These are phyloP conservation scores for Uloborus diversus DNA, from an alignment of 1,140 invertebrate genomes.

Conservation along the genomic window DNA sequence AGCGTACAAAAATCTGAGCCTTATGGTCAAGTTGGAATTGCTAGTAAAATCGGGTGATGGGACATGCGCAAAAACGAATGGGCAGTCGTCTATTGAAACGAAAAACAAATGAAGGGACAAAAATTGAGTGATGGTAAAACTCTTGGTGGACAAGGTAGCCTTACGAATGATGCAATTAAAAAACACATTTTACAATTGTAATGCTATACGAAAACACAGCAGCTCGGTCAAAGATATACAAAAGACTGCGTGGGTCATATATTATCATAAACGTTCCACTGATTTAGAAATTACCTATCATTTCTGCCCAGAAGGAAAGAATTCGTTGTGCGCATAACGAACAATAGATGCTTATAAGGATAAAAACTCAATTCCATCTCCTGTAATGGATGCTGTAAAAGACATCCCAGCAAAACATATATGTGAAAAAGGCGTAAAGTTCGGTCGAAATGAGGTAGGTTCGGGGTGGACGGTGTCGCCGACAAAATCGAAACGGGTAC, in stretches of 20 bases:
- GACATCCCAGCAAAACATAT: too few relatives aligned
- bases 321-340: neutral
- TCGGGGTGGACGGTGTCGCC: too few relatives aligned
- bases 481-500: too few relatives aligned
- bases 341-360: neutral
- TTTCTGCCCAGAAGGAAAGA: neutral
- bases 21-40: neutral
- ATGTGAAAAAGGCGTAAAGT: too few relatives aligned
- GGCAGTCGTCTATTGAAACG: neutral
- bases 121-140: neutral
- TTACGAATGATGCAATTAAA: neutral
- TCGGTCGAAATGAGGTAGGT: too few relatives aligned
- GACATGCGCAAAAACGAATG: neutral
- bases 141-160: neutral
- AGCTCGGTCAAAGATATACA: neutral
- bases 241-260: neutral
- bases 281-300: neutral
- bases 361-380: neutral
- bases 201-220: neutral
- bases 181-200: slow-evolving; percentile 5
- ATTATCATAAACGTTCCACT: neutral
- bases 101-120: neutral
- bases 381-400: neutral
- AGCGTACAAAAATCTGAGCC: neutral
- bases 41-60: neutral